Evolutionary conservation across 2,113 vertebrate genomes (phyloP), one percentile per base, ranked within the genome.

Genomic region (Silurus asotus): DNA sequence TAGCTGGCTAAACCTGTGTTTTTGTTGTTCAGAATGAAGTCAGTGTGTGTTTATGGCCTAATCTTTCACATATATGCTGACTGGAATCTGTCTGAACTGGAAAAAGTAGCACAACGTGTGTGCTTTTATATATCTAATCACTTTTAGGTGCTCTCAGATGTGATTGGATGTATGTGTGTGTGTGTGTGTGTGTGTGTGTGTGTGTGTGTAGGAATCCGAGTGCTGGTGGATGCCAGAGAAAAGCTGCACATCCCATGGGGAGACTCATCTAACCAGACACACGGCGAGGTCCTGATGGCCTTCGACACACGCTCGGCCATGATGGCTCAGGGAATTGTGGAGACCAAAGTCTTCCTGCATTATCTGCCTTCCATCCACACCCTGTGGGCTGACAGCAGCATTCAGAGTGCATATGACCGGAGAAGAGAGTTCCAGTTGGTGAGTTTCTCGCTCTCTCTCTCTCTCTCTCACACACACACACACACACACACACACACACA

Each of bases 241-340:
- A 99, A 99, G 92, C 96, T 99, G 87, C 97, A 99, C 92, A 99
- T 99, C 90, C 97, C 97, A 0, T 99, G 98, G 98, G 98, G 97
- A 85, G 94, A 98, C 81, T 90, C 94, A 0, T 88, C 94, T 37
- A 99, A 99, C 94, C 96, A 97, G 85, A 89, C 85, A 20, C 93
- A 96, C 0, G 98, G 97, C 0, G 96, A 98, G 83, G 93, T 87
- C 55, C 87, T 99, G 94, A 98, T 99, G 98, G 95, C 95, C 0
- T 98, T 99, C 13, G 96, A 99, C 90, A 99, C 98, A 0, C 95
- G 97, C 0, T 96, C 97, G 0, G 92, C 95, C 17, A 92, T 91
- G 85, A 96, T 96, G 90, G 93, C 87, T 15, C 96, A 94, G 56
- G 98, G 98, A 51, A 95, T 96, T 94, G 96, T 99, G 93, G 97